These are phyloP conservation scores for Cerastis rubricosa DNA, from an alignment of 2,888 invertebrate genomes.

Conservation along the genomic window DNA sequence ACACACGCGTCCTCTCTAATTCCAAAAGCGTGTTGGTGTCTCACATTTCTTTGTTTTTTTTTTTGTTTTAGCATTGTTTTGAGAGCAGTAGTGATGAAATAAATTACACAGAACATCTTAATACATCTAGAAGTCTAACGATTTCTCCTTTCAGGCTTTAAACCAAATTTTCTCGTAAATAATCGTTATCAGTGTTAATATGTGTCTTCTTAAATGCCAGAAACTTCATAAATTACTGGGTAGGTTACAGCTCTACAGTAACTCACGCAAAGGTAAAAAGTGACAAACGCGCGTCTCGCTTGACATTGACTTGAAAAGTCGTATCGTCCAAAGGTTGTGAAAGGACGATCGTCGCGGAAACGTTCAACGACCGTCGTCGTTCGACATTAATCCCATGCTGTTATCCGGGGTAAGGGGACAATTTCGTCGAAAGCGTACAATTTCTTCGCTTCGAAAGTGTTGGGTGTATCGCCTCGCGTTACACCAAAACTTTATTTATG, in stretches of 20 bases:
- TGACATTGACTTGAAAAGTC: no score
- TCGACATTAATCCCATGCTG: slow-evolving; percentile 24
- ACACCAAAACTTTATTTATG: slow-evolving; percentile 50
- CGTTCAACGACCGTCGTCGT: not conserved
- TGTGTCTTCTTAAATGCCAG: not conserved
- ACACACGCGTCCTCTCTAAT: no score
- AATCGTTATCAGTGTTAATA: no score
- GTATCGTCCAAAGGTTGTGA: not conserved
- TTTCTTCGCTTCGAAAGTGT: slow-evolving; percentile 16
- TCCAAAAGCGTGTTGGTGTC: no score
- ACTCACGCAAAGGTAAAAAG: not conserved
- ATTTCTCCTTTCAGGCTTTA: not conserved
- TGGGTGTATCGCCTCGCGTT: slow-evolving; percentile 23
- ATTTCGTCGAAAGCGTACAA: slow-evolving; percentile 24
- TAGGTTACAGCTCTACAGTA: not conserved
- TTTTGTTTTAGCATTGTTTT: no score
- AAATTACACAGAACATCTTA: not conserved
- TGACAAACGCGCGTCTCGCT: not conserved
- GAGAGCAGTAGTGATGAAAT: no score
- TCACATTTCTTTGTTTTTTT: no score
- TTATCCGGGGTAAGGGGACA: slow-evolving; percentile 22
- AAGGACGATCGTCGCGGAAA: slow-evolving; percentile 14
- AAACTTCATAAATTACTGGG: not conserved
- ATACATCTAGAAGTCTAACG: not conserved
- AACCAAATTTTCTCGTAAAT: not conserved